Evolutionary conservation across 2,797 vertebrate species (phyloP), one percentile per base, ranked within the genome.

Genomic region (Hafferia zeledoni): DNA sequence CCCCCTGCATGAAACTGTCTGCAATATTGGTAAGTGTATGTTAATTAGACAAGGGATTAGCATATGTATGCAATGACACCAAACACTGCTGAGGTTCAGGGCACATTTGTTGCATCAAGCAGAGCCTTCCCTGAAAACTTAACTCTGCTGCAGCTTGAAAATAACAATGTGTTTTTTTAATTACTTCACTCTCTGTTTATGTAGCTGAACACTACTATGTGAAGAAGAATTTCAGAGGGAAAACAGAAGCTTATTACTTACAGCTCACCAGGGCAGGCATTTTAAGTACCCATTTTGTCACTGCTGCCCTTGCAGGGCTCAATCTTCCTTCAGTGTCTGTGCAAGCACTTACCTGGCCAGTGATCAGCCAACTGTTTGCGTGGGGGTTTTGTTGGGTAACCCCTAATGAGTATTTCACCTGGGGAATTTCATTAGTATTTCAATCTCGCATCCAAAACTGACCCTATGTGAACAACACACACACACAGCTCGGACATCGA

Each of bases 361-460:
- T 1, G 31, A 64, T 22, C 23, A 20, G 37, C n/a, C 53, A 64
- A 3, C 24, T 28, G 23, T 25, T 77, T 16, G 77, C 43, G 44
- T 0, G 13, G 7, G 2, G 3, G 0, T 55, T 2, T 24, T 41
- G 44, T 4, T 60, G 43, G 25, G 27, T 50, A 76, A 70, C 6
- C 20, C 41, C 49, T 41, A 39, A 53, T 3, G 22, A 56, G 18
- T 30, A 55, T 24, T 85, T 61, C 3, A 27, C 33, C 7, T 3
- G 12, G 33, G 16, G 22, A 67, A 82, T 60, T 69, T 49, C 6
- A 50, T 2, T 9, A n/a, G 30, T 15, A 39, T 56, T 64, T 59
- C 59, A 53, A 15, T 20, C n/a, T 59, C 19, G 27, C 68, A 16
- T 10, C 23, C 56, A 11, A 55, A 85, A 9, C 43, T 28, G 59